Evolutionary conservation across 2,797 vertebrate species (phyloP).

Genomic region (Gambelia wislizenii): DNA sequence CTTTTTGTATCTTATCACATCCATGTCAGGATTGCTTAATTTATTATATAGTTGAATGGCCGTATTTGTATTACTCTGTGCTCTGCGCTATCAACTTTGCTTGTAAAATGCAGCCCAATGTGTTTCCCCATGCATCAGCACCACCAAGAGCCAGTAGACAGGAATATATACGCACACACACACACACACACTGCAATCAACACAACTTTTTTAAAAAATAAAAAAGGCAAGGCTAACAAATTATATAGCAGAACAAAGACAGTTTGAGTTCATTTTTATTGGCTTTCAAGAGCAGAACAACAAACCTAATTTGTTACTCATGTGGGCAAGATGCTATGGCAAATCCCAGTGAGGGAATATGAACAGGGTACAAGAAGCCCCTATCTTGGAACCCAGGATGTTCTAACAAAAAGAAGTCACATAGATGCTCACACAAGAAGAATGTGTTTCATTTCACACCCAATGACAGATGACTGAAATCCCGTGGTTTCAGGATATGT

Average conservation of each 20-base stretch:
- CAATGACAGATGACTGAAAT: not conserved
- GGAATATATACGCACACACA: constrained; percentile 41
- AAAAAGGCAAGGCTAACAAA: constrained; percentile 33
- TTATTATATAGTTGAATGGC: constrained; percentile 68
- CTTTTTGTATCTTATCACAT: constrained; percentile 68
- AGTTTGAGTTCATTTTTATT: constrained; percentile 66
- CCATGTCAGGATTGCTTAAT: constrained; percentile 70
- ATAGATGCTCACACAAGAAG: constrained; percentile 45
- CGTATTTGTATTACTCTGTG: constrained; percentile 69
- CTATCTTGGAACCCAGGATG: constrained; percentile 38
- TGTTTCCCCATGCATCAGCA: constrained; percentile 69
- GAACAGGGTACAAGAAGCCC: constrained; percentile 27
- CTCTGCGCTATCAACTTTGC: constrained; percentile 50
- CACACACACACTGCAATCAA: not conserved
- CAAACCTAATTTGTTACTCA: constrained; percentile 61
- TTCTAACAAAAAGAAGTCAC: constrained; percentile 55
- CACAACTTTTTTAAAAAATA: constrained; percentile 29
- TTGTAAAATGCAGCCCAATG: constrained; percentile 53
- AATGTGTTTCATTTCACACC: constrained; percentile 30
- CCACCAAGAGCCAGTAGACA: constrained; percentile 71
- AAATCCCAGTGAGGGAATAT: constrained; percentile 41
- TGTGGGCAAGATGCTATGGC: constrained; percentile 51
- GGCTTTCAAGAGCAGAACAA: constrained; percentile 62
- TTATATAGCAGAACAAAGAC: constrained; percentile 61
- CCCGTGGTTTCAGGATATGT: not conserved